phyloP scores from a whole-genome alignment of 2,888 invertebrate genomes.

The Lysandra bellargus region DNA sequence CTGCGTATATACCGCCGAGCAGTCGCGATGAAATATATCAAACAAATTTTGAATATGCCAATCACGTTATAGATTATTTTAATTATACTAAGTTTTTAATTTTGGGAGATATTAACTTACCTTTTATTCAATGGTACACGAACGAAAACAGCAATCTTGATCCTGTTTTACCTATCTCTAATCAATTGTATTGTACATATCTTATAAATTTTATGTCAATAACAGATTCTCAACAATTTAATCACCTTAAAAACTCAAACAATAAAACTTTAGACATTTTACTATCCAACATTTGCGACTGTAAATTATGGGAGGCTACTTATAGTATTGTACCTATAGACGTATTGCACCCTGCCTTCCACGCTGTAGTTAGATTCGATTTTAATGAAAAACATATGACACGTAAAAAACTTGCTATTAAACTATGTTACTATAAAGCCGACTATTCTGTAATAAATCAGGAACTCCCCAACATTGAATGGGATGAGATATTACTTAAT shows the following conservation, averaged over 20 bases:
- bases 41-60: background rate
- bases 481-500: too few relatives aligned
- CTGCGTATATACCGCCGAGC: slow-evolving; percentile 7
- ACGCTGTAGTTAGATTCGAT: background rate
- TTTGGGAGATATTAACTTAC: background rate
- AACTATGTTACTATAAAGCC: background rate
- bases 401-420: background rate
- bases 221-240: background rate
- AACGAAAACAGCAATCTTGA: background rate
- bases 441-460: too few relatives aligned
- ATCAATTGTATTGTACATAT: background rate
- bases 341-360: background rate
- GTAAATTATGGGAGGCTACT: background rate
- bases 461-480: too few relatives aligned
- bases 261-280: background rate
- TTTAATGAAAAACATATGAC: background rate
- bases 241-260: background rate
- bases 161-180: background rate
- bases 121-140: background rate
- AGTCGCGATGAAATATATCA: background rate
- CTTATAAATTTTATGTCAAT: background rate
- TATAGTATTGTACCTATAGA: background rate
- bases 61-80: background rate
- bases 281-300: background rate
- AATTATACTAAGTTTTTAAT: background rate